Evolutionary conservation across 1,140 invertebrate genomes (phyloP), one percentile per base, ranked within the genome.

Genomic region (Scaptomyza graminum): DNA sequence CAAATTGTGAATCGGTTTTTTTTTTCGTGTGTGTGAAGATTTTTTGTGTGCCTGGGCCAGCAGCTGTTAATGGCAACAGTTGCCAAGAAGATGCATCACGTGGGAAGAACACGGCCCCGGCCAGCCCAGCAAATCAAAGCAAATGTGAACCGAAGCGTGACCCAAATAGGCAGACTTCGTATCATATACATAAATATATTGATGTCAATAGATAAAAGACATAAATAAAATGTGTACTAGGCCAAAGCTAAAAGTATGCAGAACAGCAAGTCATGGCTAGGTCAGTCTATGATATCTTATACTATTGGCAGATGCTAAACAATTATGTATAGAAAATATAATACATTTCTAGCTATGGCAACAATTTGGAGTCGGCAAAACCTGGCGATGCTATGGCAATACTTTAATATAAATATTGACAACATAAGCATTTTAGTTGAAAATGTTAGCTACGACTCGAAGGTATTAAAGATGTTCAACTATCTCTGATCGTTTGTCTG

Each of bases 41-140:
- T 61, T 41, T 12, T 44, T 3, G 8, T n/a, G n/a, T n/a, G n/a
- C n/a, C 52, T 44, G 46, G 13, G 25, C 63, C 75, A 88, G 74
- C 71, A 88, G 70, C 80, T 85, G 84, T 88, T 88, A 89, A 88
- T 88, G 83, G 83, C 83, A 87, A 87, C 83, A 87, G 83, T 88
- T 88, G 83, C 88, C 76, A 83, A 37, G 37, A 41, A 41, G 37
- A 41, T 41, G 67, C 67, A 50, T 64, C 72, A 75, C 71, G 54
- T 74, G 72, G 39, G 54, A 37, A 52, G 18, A 44, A n/a, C 51
- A 64, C n/a, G n/a, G n/a, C n/a, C n/a, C n/a, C n/a, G 28, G 8
- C 6, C 55, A 55, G 37, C 44, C 28, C 4, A 5, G 28, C 2
- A 63, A 5, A 13, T 22, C 18, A 22, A 22, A 22, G 18, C 18